A percentile compares a stretch with the other conserved stretches of the same genome.
phyloP scores from a whole-genome alignment of 1,140 invertebrate genomes.

The Psilanteris sp. region DNA sequence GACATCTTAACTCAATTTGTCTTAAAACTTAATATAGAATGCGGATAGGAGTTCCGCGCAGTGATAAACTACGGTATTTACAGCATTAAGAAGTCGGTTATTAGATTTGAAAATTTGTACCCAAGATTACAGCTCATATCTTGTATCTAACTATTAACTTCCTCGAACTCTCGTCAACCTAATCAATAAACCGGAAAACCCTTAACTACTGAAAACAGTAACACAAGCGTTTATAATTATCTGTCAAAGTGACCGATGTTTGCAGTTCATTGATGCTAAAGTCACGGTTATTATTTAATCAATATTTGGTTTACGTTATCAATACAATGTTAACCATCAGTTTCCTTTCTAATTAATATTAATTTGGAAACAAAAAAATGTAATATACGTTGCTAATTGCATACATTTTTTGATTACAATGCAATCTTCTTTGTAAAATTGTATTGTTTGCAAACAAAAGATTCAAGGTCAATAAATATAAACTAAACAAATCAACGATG shows the following conservation, averaged over 20 bases:
- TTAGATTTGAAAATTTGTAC: constrained; percentile 23
- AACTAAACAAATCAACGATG: no score
- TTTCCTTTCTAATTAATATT: no score
- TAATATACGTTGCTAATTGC: no score
- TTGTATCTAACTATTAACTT: constrained; percentile 35
- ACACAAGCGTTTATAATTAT: constrained; percentile 3
- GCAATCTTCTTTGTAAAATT: no score
- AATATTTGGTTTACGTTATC: no score
- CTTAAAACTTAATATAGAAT: constrained; percentile 16
- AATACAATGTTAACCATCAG: no score
- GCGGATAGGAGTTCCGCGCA: constrained; percentile 1
- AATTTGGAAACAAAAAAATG: no score
- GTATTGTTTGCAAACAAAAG: no score
- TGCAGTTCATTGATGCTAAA: not conserved
- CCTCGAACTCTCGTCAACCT: not conserved
- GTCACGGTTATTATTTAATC: no score
- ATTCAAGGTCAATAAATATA: no score
- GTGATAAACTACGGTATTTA: constrained; percentile 38
- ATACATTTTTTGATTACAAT: no score
- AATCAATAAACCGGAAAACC: constrained; percentile 39
- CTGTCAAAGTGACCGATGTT: constrained; percentile 12
- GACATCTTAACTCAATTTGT: constrained; percentile 3
- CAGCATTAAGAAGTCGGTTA: constrained; percentile 29
- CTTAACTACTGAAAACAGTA: constrained; percentile 15
- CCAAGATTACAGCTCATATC: constrained; percentile 38